Percentiles rank a stretch among this genome's conserved stretches.
Conservation (phyloP, 2,113 vertebrate genomes). For the Balaeniceps rex region DNA sequence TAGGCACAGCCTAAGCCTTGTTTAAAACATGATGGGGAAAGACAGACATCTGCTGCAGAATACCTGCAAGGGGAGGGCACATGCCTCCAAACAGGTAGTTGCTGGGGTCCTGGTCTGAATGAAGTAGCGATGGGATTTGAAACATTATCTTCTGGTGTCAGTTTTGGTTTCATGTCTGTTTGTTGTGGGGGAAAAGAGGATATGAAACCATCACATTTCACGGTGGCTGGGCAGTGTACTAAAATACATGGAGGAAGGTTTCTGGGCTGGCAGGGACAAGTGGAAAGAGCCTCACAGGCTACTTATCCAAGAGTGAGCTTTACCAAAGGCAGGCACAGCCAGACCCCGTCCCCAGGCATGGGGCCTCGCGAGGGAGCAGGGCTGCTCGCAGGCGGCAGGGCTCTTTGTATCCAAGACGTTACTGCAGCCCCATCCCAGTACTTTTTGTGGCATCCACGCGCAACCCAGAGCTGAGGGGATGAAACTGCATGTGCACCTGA, state of each 20-base stretch:
- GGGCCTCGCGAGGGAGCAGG: neutral
- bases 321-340: neutral
- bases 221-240: neutral
- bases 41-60: neutral
- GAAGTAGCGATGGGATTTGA: neutral
- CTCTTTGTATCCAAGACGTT: fast-evolving
- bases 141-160: neutral
- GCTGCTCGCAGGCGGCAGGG: neutral
- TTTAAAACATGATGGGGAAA: neutral
- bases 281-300: neutral
- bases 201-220: neutral
- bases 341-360: too few relatives aligned
- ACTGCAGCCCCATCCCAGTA: neutral
- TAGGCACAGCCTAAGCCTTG: neutral
- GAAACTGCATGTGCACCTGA: fast-evolving
- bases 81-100: fast-evolving
- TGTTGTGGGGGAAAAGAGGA: neutral
- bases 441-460: fast-evolving
- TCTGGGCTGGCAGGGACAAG: neutral
- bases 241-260: neutral
- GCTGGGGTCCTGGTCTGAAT: neutral
- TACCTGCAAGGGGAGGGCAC: neutral
- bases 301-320: neutral
- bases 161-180: neutral
- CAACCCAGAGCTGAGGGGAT: neutral